Evolutionary conservation across 2,888 invertebrate genomes (phyloP).

Genomic region (Meliscaeva auricollis): DNA sequence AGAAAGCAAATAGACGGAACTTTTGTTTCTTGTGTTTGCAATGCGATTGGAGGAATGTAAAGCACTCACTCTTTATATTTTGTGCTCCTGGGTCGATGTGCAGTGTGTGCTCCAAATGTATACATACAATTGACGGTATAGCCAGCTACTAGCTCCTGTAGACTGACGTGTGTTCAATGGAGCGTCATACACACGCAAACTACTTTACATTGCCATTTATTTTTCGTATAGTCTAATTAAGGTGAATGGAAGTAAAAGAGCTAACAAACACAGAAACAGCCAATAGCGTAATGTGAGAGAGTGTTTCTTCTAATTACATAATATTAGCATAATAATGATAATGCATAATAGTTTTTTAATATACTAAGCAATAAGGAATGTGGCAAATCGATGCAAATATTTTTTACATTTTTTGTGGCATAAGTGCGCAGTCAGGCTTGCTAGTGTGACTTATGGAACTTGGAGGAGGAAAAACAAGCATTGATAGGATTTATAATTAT

Average conservation of each 20-base stretch:
- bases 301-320: constrained; percentile 65
- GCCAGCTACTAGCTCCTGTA: neutral
- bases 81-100: constrained; percentile 10
- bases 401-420: constrained; percentile 24
- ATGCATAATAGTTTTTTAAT: constrained; percentile 53
- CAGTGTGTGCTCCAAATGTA: constrained; percentile 33
- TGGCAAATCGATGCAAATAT: constrained; percentile 21
- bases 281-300: constrained; percentile 50
- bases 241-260: constrained; percentile 53
- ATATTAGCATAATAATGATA: constrained; percentile 58
- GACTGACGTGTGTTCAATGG: constrained; percentile 63
- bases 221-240: constrained; percentile 53
- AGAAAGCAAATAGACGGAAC: constrained; percentile 46
- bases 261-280: neutral
- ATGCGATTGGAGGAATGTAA: constrained; percentile 39
- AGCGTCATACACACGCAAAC: constrained; percentile 68
- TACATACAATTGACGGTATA: neutral
- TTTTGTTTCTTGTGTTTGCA: constrained; percentile 24
- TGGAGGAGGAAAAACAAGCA: no score
- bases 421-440: neutral
- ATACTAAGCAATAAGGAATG: constrained; percentile 42
- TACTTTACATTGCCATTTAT: constrained; percentile 52
- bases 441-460: constrained; percentile 10
- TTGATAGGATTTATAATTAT: no score
- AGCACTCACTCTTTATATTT: neutral